Base-by-base conservation (phyloP, 35 echinoderm and acorn worm species). In the Ophiothrix spiculata region DNA sequence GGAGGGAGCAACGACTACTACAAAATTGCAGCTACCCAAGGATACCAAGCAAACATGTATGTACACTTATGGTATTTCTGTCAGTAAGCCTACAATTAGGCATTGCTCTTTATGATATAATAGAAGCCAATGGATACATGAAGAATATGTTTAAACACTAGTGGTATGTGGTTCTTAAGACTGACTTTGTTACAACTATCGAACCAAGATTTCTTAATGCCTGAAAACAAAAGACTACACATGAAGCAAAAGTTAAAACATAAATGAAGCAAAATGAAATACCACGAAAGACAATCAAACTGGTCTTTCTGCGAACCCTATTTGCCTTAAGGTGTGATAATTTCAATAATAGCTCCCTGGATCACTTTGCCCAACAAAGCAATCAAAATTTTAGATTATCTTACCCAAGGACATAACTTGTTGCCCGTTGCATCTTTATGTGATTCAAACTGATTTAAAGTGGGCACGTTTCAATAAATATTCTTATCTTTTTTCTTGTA, bases 11-110 rank as follows among this genome's bases (percentile, higher is more conserved):
- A 84, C 88, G 19, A 90, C 96, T 11, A 94, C 91, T 56, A 99
- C 96, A 19, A 93, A 91, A 83, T 94, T 99, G 56, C 96, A 94
- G 86, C 86, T 99, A 23, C 96, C 96, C 17, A 99, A 99, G 73
- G 96, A 99, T 74, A 38, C 60, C 38, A 99, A 99, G 76, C 91
- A 91, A 77, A 81, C 85, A 46, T 92, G 96, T 99, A 87, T 89
- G 96, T 56, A 33, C 39, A 78, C 14, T 1, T 33, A 78, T 38
- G 8, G 12, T 76, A 76, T 76, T 28, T n/a, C n/a, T n/a, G n/a
- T n/a, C n/a, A n/a, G n/a, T n/a, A n/a, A n/a, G n/a, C n/a, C n/a
- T n/a, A n/a, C n/a, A n/a, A n/a, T n/a, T 77, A 77, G 16, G 33
- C 33, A 77, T 77, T 29, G n/a, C n/a, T n/a, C n/a, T n/a, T n/a